Conservation (phyloP, 2,113 vertebrate genomes). For the Boleophthalmus pectinirostris region DNA sequence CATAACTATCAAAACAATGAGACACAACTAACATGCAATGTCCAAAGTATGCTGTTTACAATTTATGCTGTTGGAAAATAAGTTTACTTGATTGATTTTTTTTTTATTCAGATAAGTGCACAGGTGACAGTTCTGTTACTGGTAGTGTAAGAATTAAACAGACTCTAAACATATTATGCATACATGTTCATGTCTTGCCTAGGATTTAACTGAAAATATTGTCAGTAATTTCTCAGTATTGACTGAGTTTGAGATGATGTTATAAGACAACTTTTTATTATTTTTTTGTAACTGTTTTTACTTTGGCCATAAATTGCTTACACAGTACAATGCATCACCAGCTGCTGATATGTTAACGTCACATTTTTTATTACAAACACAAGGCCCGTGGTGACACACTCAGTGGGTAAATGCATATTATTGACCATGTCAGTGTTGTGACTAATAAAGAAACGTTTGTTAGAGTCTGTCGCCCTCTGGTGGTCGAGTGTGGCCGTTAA, state of each 20-base stretch:
- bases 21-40: neutral
- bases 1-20: neutral
- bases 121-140: neutral
- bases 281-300: slow-evolving; percentile 15
- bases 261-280: neutral
- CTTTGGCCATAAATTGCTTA: slow-evolving; percentile 18
- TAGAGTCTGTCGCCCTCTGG: slow-evolving; percentile 48
- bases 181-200: neutral
- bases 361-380: slow-evolving; percentile 24
- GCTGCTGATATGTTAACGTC: slow-evolving; percentile 14
- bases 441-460: slow-evolving; percentile 57
- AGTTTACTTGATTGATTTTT: neutral
- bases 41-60: neutral
- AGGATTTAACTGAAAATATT: neutral
- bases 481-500: slow-evolving; percentile 22
- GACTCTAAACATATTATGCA: neutral
- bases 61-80: neutral
- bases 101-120: neutral
- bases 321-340: slow-evolving; percentile 3
- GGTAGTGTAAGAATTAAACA: neutral
- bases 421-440: slow-evolving; percentile 20
- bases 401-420: neutral
- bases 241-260: slow-evolving; percentile 4
- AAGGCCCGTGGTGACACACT: slow-evolving; percentile 8
- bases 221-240: neutral